These are phyloP conservation scores for Centruroides sculpturatus DNA, from an alignment of 1,140 invertebrate species.

Conservation along the genomic window DNA sequence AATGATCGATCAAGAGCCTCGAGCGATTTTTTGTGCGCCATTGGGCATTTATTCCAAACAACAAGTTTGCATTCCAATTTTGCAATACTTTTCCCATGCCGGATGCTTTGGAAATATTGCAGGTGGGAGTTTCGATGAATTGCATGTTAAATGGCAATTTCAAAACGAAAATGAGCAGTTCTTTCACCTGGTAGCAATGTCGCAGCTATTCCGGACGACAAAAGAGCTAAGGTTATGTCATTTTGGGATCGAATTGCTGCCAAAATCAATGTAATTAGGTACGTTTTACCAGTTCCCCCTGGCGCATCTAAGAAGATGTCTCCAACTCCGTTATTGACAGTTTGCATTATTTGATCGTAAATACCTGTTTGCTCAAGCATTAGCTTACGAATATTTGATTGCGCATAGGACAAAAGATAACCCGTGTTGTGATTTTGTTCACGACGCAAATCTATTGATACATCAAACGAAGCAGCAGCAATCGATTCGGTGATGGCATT, in stretches of 20 bases:
- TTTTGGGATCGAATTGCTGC: background rate
- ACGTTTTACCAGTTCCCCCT: conserved; percentile 2
- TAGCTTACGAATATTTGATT: conserved; percentile 14
- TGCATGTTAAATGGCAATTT: conserved; percentile 14
- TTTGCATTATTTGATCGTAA: background rate
- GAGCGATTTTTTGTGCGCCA: conserved; percentile 13
- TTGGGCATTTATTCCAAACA: conserved; percentile 14
- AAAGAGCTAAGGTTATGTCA: background rate
- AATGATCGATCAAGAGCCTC: conserved; percentile 26
- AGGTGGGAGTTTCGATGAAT: conserved; percentile 1
- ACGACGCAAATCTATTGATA: conserved; percentile 8
- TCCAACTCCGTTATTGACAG: background rate
- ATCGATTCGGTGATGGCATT: conserved; percentile 11
- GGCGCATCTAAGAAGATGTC: background rate
- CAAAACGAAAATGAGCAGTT: conserved; percentile 15
- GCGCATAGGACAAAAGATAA: conserved; percentile 21
- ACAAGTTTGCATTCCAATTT: background rate
- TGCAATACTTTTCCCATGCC: conserved; percentile 8
- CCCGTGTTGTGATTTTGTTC: conserved; percentile 27
- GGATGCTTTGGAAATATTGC: conserved; percentile 2
- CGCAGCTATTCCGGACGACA: background rate
- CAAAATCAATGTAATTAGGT: background rate
- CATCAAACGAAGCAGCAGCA: conserved; percentile 6
- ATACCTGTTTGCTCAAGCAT: background rate
- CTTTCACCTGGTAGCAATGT: conserved; percentile 1